Evolutionary conservation across 2,888 invertebrate genomes (phyloP), one percentile per base, ranked within the genome.

Genomic region (Argynnis bischoffii): DNA sequence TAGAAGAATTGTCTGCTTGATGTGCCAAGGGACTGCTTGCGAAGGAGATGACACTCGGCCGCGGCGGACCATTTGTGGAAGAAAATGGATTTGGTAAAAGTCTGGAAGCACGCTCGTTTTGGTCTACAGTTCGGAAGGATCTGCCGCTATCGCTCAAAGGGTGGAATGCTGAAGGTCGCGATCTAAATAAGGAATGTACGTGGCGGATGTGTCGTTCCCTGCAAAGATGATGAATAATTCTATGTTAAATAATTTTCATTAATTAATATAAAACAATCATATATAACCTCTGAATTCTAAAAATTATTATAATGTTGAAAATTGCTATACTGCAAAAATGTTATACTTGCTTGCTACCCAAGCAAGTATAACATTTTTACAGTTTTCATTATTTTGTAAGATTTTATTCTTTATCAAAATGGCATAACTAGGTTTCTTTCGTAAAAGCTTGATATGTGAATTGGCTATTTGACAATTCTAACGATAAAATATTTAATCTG

Each of bases 21-120:
- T 73, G 76, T 47, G 69, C 65, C 4, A 74, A 66, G 63, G 70
- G 66, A 60, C 72, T 78, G 35, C 72, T 79, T 8, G 81, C 72
- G 50, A 82, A 81, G 3, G 80, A 76, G 31, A 77, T 75, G 67
- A 85, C 77, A 50, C 73, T 78, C 3, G 80, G 77, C 69, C 81
- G 77, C n/a, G 81, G 76, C 3, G 78, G 75, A 18, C 77, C 78
- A 60, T 76, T 81, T 5, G 86, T 77, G 2, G 88, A 80, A 0
- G 90, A 90, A 73, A 92, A 91, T 2, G 90, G 90, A 73, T 90
- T 92, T 2, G 91, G 91, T 51, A 91, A 78, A 11, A 87, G 78
- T 67, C 91, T 79, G 18, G 84, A 80, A 1, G 82, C 79, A 50
- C 86, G 82, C 74, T 88, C 88, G 66, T 76, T 81, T 73, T 85